Base-by-base conservation (phyloP, 2,888 invertebrate genomes). In the Tubiluchus corallicola region DNA sequence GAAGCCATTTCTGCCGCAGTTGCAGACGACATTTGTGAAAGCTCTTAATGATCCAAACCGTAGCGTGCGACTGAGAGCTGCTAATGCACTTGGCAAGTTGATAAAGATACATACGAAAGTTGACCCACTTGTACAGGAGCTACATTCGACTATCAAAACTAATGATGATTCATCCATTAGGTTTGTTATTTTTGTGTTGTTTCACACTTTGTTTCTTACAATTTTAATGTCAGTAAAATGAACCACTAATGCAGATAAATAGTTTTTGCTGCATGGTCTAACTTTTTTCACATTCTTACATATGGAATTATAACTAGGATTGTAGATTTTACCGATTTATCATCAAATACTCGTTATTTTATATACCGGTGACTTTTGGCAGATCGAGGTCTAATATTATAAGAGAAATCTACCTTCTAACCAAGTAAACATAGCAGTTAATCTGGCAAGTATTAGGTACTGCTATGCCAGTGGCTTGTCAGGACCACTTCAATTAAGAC, bases 21-120 rank as follows among this genome's bases (percentile, higher is more conserved):
- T 98, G 37, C 96, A 96, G 71, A 94, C 94, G 2, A 96, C 96
- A 16, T 96, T 98, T 69, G 73, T 94, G 43, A 94, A 94, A 68
- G 83, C 94, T 2, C 70, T 96, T 45, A 79, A 82, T 61, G 98
- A 98, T 65, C 75, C 80, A 19, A 81, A 81, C 64, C 72, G 90
- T 46, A 71, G 75, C 50, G 92, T 94, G 16, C 73, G 94, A 48
- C 72, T 94, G 53, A 82, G 82, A 68, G 85, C 52, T 9, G 65
- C 65, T 1, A 53, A 56, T 15, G 94, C 92, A 43, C 71, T 96
- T 18, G 77, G 85, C 50, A 77, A 83, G 62, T 71, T 94, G 9
- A 83, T 90, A 49, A 71, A 79, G 18, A 92, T 96, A 52, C 94
- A 96, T 67, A 81, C 82, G 42, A 75, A 88, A 49, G 81, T 90